These are phyloP conservation scores for Hypomecis punctinalis DNA, from an alignment of 2,888 invertebrate genomes.

Conservation along the genomic window DNA sequence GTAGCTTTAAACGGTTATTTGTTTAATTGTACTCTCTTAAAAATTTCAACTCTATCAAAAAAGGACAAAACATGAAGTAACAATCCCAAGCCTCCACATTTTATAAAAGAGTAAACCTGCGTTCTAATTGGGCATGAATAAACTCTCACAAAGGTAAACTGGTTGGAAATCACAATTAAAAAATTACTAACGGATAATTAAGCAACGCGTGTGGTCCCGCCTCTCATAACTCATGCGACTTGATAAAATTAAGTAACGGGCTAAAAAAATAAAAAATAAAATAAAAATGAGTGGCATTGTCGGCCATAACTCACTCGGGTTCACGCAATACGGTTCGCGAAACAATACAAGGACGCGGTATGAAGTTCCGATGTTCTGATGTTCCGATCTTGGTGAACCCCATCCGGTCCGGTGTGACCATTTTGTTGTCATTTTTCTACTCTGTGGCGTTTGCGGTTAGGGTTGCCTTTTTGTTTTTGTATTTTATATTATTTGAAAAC, in stretches of 20 bases:
- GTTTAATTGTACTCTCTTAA: too few species aligned
- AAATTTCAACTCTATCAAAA: neutral
- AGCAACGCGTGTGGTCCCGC: constrained; percentile 80
- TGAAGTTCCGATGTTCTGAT: constrained; percentile 39
- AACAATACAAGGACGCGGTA: constrained; percentile 83
- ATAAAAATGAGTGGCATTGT: constrained; percentile 77
- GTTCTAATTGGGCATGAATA: constrained; percentile 36
- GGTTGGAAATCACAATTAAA: constrained; percentile 34
- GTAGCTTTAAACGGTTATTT: too few species aligned
- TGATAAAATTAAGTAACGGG: constrained; percentile 84
- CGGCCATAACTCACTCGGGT: constrained; percentile 81
- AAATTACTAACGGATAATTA: constrained; percentile 74
- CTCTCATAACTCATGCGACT: constrained; percentile 83
- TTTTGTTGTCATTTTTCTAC: constrained; percentile 30
- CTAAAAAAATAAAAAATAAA: constrained; percentile 81
- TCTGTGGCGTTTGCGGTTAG: constrained; percentile 30
- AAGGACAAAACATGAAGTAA: neutral
- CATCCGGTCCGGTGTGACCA: constrained; percentile 24
- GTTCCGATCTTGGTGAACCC: constrained; percentile 30
- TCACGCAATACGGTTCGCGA: constrained; percentile 82
- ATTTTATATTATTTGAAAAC: neutral
- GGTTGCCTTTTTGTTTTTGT: constrained; percentile 15
- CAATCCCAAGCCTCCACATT: neutral
- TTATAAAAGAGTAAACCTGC: neutral
- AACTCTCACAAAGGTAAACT: constrained; percentile 33